phyloP scores from a whole-genome alignment of 2,113 vertebrate species.

The Salvator merianae region DNA sequence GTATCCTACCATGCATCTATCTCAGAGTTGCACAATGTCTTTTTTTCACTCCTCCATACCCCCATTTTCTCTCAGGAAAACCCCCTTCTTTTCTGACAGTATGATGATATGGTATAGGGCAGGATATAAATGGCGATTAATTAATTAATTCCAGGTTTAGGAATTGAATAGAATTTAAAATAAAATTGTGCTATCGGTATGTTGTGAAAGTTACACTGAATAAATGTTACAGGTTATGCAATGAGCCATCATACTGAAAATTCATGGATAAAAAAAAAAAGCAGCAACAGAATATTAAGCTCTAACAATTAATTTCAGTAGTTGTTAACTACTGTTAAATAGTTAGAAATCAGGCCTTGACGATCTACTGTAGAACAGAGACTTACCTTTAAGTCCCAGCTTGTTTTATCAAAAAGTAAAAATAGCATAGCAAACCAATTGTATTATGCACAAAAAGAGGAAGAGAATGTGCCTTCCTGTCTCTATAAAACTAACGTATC shows the following conservation, averaged over 20 bases:
- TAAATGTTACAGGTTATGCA: slow-evolving; percentile 15
- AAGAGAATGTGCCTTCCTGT: not conserved
- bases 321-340: too few relatives aligned
- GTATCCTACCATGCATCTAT: too few relatives aligned
- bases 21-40: too few relatives aligned
- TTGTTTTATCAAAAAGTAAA: slow-evolving; percentile 5
- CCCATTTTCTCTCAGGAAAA: not conserved
- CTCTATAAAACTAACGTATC: not conserved
- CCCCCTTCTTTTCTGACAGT: not conserved
- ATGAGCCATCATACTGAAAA: too few relatives aligned
- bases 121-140: not conserved
- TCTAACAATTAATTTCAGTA: too few relatives aligned
- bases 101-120: not conserved
- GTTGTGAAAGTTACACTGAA: accelerated
- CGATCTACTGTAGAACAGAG: too few relatives aligned
- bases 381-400: not conserved
- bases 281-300: too few relatives aligned
- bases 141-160: not conserved
- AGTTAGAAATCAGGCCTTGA: too few relatives aligned
- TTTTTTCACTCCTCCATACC: not conserved
- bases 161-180: not conserved
- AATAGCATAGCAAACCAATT: too few relatives aligned
- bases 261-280: too few relatives aligned
- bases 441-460: not conserved
- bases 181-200: not conserved